A percentile compares a stretch with the other conserved stretches of the same genome.
Conservation (phyloP, 2,797 vertebrate species). For the Hephaestus fuliginosus region DNA sequence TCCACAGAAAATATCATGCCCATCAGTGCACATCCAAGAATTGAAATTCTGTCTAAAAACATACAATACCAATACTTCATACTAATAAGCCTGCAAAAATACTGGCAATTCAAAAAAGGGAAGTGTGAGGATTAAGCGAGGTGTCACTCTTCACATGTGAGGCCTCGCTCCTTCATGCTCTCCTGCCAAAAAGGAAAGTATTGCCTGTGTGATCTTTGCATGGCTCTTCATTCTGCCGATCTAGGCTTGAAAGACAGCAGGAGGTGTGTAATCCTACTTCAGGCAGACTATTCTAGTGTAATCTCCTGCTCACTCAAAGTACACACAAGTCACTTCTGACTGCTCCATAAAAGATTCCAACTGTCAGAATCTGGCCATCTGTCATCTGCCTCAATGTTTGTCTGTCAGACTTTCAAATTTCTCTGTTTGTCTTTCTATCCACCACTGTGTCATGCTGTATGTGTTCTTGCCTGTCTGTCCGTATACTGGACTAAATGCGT, state of each 20-base stretch:
- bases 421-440: slow-evolving; percentile 51
- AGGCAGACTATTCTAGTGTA: slow-evolving; percentile 72
- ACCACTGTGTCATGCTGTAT: slow-evolving; percentile 41
- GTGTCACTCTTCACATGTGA: not conserved
- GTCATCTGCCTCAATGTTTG: slow-evolving; percentile 70
- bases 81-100: not conserved
- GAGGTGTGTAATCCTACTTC: slow-evolving; percentile 76
- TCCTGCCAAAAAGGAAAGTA: slow-evolving; percentile 51
- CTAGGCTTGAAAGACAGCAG: slow-evolving; percentile 74
- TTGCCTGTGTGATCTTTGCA: slow-evolving; percentile 54
- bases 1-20: not conserved
- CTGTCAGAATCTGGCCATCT: slow-evolving; percentile 71
- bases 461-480: slow-evolving; percentile 22
- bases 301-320: slow-evolving; percentile 70
- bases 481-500: slow-evolving; percentile 31
- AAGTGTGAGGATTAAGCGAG: slow-evolving; percentile 24
- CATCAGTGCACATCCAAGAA: slow-evolving; percentile 1
- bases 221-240: slow-evolving; percentile 64
- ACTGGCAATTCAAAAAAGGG: not conserved
- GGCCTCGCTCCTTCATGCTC: slow-evolving; percentile 4
- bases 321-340: slow-evolving; percentile 74
- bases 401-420: slow-evolving; percentile 56
- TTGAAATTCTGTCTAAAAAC: not conserved
- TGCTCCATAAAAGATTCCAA: slow-evolving; percentile 67
- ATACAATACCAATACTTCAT: too few species aligned